phyloP scores from a whole-genome alignment of 2,797 vertebrate genomes.

The Pseudomugil tenellus region DNA sequence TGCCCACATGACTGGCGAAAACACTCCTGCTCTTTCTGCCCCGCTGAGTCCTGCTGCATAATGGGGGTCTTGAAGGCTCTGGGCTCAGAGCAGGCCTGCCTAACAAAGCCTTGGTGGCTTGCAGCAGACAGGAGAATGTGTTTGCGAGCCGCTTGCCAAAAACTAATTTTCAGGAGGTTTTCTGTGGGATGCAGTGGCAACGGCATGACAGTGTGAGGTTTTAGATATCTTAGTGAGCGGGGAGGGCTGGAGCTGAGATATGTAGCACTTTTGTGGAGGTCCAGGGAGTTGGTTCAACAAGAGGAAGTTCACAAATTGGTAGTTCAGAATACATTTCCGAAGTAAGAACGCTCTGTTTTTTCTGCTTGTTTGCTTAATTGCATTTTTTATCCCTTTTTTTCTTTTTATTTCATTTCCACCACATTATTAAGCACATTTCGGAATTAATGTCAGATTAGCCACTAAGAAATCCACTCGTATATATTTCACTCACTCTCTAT shows the following conservation, averaged over 20 bases:
- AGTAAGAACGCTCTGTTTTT: conserved; percentile 23
- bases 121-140: conserved; percentile 84
- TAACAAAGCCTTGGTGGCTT: conserved; percentile 89
- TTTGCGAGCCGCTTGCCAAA: conserved; percentile 84
- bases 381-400: conserved; percentile 17
- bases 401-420: conserved; percentile 13
- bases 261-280: conserved; percentile 74
- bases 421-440: conserved; percentile 14
- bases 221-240: conserved; percentile 75
- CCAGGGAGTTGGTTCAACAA: conserved; percentile 68
- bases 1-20: conserved; percentile 87
- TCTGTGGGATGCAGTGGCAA: conserved; percentile 80
- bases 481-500: conserved; percentile 59
- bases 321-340: conserved; percentile 64
- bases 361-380: conserved; percentile 11
- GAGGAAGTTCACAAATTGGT: conserved; percentile 73
- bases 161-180: conserved; percentile 85
- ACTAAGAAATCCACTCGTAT: conserved; percentile 51
- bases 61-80: conserved; percentile 86
- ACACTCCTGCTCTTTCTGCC: conserved; percentile 87
- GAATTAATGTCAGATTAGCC: conserved; percentile 60
- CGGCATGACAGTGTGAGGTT: conserved; percentile 83
- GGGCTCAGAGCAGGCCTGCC: conserved; percentile 83
- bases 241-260: conserved; percentile 66
- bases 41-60: conserved; percentile 86